Evolutionary conservation across 2,113 vertebrate species (phyloP).

Genomic region (Paracanthobrama guichenoti): DNA sequence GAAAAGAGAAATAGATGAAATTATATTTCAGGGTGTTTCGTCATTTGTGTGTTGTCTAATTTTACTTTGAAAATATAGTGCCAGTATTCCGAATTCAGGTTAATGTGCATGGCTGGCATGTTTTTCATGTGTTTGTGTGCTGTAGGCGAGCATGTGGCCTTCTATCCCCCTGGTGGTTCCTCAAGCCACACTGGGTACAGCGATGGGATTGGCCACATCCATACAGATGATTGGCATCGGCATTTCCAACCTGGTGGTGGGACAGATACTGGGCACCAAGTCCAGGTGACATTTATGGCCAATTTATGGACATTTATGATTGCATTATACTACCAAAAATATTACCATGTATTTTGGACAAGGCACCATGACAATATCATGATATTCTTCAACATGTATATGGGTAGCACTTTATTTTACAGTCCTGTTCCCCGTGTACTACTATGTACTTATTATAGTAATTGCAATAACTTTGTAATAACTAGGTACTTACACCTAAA

Average conservation of each 20-base stretch:
- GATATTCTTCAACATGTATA: neutral
- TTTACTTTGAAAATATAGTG: neutral
- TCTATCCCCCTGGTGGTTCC: constrained; percentile 82
- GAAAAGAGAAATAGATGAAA: neutral
- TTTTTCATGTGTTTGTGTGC: neutral
- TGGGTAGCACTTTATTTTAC: too few relatives aligned
- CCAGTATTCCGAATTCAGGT: neutral
- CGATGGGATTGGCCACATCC: constrained; percentile 80
- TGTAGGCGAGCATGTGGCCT: constrained; percentile 82
- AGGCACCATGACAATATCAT: neutral
- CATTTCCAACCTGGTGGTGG: constrained; percentile 79
- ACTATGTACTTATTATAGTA: too few relatives aligned
- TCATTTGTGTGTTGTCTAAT: neutral
- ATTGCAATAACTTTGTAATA: too few relatives aligned
- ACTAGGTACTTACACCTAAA: too few relatives aligned
- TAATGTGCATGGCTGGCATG: neutral
- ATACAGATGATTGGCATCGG: constrained; percentile 81
- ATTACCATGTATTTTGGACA: neutral
- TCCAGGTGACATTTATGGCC: constrained; percentile 67
- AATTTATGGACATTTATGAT: neutral
- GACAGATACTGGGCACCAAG: constrained; percentile 78
- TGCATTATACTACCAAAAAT: neutral
- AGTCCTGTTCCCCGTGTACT: too few relatives aligned
- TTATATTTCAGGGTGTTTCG: neutral
- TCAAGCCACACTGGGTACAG: constrained; percentile 79